Conservation (phyloP, 2,113 vertebrate species). For the Plestiodon gilberti region DNA sequence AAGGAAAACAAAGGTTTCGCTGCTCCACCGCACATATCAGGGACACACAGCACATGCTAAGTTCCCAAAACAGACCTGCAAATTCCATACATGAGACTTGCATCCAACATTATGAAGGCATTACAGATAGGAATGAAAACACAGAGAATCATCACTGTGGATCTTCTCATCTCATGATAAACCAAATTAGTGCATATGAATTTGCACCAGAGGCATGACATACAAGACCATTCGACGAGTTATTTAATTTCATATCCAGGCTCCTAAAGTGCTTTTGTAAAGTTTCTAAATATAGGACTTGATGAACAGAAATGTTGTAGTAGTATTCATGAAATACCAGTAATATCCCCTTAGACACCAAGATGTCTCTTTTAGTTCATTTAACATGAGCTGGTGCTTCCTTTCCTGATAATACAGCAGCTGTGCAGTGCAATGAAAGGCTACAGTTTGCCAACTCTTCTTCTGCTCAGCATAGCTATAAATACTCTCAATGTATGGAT, state of each 20-base stretch:
- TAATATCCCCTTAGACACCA: not conserved
- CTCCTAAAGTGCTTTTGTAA: not conserved
- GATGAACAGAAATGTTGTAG: not conserved
- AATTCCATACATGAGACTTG: not conserved
- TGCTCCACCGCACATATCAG: too few species aligned
- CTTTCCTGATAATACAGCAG: conserved; percentile 29
- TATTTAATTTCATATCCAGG: not conserved
- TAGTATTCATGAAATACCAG: not conserved
- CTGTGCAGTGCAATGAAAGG: conserved; percentile 20
- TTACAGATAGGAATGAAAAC: not conserved
- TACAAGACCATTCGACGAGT: not conserved
- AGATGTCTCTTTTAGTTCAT: not conserved
- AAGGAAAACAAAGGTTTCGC: not conserved
- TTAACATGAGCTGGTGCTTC: conserved; percentile 14
- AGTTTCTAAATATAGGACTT: not conserved
- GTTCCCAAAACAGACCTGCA: not conserved
- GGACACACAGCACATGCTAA: not conserved
- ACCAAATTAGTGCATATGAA: not conserved
- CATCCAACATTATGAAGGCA: not conserved
- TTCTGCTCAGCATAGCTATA: not conserved
- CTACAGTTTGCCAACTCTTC: not conserved
- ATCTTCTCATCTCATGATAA: not conserved
- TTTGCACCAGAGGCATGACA: not conserved
- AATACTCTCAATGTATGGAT: not conserved
- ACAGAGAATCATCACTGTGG: not conserved